Base-by-base conservation (phyloP, 2,113 vertebrate species). In the Tragelaphus scriptus region DNA sequence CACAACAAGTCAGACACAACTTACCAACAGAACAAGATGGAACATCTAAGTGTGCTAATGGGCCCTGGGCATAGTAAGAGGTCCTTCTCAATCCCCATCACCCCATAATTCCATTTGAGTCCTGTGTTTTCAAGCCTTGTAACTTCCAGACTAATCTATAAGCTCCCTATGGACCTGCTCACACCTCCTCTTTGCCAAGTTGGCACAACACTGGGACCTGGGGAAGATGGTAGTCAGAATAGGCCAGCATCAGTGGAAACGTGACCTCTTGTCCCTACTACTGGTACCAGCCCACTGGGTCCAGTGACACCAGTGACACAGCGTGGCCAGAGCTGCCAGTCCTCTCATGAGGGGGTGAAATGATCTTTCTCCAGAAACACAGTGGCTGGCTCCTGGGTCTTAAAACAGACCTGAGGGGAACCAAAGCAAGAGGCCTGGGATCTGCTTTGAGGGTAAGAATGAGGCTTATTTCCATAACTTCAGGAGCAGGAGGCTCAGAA, bases 41-140 rank as follows among this genome's bases (percentile, higher is more conserved):
- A 85, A 13, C 2, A 16, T 17, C n/a, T 1, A 8, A 7, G 12
- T 6, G 10, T 12, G 10, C 30, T 7, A 6, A 63, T 15, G 32
- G 8, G 58, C 47, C 17, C 21, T 2, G 21, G 5, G 10, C 0
- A 0, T 2, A 0, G 11, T 6, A 4, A 30, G 49, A 30, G 40
- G 28, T 0, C 25, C 51, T 40, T 36, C 75, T 19, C 15, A 1
- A n/a, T 51, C 44, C 26, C 7, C 10, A 30, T 36, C 2, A 28
- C 13, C 12, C 82, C 15, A 5, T 0, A 12, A 44, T n/a, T 36
- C 65, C 32, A 4, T 1, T 8, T 0, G 13, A 51, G 13, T 21
- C 25, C 28, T 2, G 0, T n/a, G 56, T 17, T 32, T 79, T 44
- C 53, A n/a, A 1, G 15, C 10, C 21, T 26, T 25, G 21, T n/a